A percentile compares a stretch with the other conserved stretches of the same genome.
Evolutionary conservation across 1,140 invertebrate genomes (phyloP).

Genomic region (Saccostrea cuccullata): DNA sequence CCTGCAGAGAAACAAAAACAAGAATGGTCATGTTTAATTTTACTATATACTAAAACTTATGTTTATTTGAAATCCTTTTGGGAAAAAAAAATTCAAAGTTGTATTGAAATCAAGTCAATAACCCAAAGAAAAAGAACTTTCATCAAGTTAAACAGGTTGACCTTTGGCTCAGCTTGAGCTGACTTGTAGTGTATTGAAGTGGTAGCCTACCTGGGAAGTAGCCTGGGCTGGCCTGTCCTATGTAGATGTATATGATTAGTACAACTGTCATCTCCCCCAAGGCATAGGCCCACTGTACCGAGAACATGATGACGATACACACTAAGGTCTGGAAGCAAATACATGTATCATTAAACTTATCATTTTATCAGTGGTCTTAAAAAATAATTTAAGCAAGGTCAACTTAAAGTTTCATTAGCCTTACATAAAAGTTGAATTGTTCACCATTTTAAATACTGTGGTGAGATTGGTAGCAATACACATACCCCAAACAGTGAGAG

Average conservation of each 20-base stretch:
- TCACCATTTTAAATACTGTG: too few relatives aligned
- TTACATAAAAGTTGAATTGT: too few relatives aligned
- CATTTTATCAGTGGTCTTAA: background rate
- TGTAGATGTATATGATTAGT: slow-evolving; percentile 94
- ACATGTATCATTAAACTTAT: slow-evolving; percentile 79
- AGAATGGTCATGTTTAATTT: background rate
- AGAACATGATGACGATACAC: slow-evolving; percentile 93
- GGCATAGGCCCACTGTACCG: slow-evolving; percentile 95
- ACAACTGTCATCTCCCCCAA: slow-evolving; percentile 88
- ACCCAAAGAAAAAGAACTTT: too few relatives aligned
- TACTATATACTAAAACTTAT: too few relatives aligned
- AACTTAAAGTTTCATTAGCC: too few relatives aligned
- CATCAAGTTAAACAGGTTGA: too few relatives aligned
- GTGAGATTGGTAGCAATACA: too few relatives aligned
- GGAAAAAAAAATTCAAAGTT: too few relatives aligned
- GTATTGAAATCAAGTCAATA: too few relatives aligned
- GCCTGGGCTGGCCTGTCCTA: slow-evolving; percentile 94
- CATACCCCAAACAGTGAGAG: slow-evolving; percentile 87
- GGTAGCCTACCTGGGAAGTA: slow-evolving; percentile 89
- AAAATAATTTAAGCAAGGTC: too few relatives aligned
- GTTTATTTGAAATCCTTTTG: too few relatives aligned
- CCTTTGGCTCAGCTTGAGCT: too few relatives aligned
- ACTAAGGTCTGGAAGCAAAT: slow-evolving; percentile 68
- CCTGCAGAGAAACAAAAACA: slow-evolving; percentile 63
- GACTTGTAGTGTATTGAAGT: background rate